phyloP scores from a whole-genome alignment of 2,113 vertebrate species.

The Chinchilla lanigera region DNA sequence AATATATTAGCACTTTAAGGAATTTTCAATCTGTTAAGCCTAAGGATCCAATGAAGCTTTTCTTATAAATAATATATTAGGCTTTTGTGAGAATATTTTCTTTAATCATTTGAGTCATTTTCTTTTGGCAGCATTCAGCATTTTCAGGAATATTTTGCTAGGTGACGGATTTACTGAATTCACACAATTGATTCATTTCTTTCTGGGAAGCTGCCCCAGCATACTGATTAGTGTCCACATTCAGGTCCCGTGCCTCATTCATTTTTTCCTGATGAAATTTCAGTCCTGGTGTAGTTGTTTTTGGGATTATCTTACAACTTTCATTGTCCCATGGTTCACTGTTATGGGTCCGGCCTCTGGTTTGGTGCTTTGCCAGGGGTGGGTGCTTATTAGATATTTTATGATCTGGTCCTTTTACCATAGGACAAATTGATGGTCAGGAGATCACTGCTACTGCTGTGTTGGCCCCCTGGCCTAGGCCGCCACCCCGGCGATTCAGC shows the following conservation, averaged over 20 bases:
- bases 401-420: constrained; percentile 34
- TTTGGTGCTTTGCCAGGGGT: neutral
- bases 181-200: neutral
- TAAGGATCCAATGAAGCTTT: neutral
- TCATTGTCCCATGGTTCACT: neutral
- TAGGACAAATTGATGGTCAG: constrained; percentile 98
- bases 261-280: neutral
- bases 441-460: constrained; percentile 97
- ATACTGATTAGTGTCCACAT: neutral
- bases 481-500: constrained; percentile 91
- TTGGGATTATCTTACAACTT: neutral
- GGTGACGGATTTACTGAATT: neutral
- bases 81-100: neutral
- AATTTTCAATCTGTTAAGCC: constrained; percentile 29
- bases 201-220: neutral
- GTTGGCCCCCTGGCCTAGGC: constrained; percentile 91
- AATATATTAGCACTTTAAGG: constrained; percentile 39
- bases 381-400: neutral
- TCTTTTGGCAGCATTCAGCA: neutral
- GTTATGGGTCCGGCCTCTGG: neutral
- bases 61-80: neutral
- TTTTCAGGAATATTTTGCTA: constrained; percentile 8
- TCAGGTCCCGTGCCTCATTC: neutral
- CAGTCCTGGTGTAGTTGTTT: neutral
- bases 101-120: neutral